Conservation (phyloP, 2,797 vertebrate species). For the Holocentrus rufus region DNA sequence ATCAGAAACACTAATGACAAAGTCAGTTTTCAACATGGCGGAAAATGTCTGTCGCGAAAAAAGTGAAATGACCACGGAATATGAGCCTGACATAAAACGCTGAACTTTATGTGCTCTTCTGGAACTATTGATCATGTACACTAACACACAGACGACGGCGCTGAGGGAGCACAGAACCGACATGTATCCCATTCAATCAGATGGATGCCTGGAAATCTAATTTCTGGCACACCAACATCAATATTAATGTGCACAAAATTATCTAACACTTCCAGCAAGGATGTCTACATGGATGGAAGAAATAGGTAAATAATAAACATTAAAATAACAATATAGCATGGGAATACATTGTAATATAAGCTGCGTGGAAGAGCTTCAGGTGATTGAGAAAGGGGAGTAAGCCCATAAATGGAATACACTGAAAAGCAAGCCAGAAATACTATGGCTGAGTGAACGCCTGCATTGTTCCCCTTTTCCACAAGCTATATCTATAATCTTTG, state of each 20-base stretch:
- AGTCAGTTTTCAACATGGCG: conserved; percentile 10
- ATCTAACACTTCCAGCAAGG: conserved; percentile 19
- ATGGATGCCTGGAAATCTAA: conserved; percentile 8
- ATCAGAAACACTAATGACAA: not conserved
- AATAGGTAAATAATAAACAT: conserved; percentile 63
- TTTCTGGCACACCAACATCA: not conserved
- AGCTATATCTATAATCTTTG: not conserved
- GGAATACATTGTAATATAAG: conserved; percentile 72
- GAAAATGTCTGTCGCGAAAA: conserved; percentile 2
- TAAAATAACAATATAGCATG: conserved; percentile 55
- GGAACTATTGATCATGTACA: conserved; percentile 1
- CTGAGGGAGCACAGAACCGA: not conserved
- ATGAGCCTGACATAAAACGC: conserved; percentile 23
- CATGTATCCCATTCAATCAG: too few relatives aligned
- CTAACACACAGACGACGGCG: not conserved
- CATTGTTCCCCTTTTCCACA: not conserved
- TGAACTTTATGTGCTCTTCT: conserved; percentile 13
- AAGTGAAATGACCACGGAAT: conserved; percentile 23
- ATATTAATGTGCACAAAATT: conserved; percentile 2
- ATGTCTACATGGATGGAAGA: conserved; percentile 7
- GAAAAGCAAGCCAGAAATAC: conserved; percentile 8
- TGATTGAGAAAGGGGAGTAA: conserved; percentile 32
- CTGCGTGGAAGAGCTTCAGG: conserved; percentile 31
- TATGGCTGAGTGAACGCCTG: conserved; percentile 8
- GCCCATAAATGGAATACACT: conserved; percentile 42